Evolutionary conservation across 2,113 vertebrate species (phyloP).

Genomic region (Myotis davidii): DNA sequence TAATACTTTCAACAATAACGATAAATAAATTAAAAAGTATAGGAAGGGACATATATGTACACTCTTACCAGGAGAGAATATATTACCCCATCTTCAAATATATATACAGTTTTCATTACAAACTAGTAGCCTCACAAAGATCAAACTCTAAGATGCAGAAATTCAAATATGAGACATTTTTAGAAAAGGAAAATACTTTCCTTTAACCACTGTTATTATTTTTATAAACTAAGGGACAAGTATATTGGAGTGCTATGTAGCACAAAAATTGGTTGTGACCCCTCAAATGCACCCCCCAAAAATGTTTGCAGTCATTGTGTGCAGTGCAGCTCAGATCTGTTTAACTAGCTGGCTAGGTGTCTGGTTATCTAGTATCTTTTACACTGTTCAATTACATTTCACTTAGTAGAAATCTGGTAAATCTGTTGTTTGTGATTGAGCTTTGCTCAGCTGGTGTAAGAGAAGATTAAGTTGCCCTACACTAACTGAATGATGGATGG

Average conservation of each 20-base stretch:
- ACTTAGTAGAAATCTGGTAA: slow-evolving; percentile 7
- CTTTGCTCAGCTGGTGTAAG: slow-evolving; percentile 74
- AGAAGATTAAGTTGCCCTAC: slow-evolving; percentile 83
- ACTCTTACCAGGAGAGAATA: background rate
- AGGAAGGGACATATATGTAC: background rate
- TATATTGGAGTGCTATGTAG: background rate
- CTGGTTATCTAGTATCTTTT: slow-evolving; percentile 58
- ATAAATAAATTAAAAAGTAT: background rate
- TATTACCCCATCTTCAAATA: no score
- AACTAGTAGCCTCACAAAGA: background rate
- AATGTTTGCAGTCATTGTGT: background rate
- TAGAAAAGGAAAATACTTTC: background rate
- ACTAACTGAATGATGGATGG: slow-evolving; percentile 80
- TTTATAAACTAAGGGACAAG: background rate
- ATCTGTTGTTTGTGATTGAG: slow-evolving; percentile 53
- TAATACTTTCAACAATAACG: background rate
- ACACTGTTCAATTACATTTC: slow-evolving; percentile 64
- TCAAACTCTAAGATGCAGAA: background rate
- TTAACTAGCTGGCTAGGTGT: slow-evolving; percentile 45
- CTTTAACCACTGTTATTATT: background rate
- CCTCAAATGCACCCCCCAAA: background rate
- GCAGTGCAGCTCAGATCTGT: background rate
- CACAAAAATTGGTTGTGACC: background rate
- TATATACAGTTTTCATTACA: background rate
- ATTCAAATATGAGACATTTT: background rate